Conservation (phyloP, 2,797 vertebrate species). For the Cryptoblepharus egeriae region DNA sequence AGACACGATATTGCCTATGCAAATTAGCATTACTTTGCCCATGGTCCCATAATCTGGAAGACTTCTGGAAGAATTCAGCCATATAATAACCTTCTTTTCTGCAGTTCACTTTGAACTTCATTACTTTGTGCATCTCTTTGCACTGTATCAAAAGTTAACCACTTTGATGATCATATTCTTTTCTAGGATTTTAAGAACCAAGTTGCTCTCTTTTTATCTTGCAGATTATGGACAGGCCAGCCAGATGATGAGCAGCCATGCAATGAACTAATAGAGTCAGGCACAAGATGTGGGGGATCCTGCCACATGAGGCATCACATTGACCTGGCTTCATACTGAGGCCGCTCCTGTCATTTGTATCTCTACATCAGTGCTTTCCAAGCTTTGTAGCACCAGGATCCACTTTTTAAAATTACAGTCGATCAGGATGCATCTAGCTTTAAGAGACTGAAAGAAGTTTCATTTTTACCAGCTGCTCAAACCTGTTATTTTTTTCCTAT, state of each 20-base stretch:
- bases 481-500: too few species aligned
- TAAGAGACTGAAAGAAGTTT: too few species aligned
- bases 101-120: neutral
- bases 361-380: too few species aligned
- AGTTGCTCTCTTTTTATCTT: neutral
- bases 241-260: too few species aligned
- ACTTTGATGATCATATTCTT: neutral
- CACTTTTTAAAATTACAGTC: too few species aligned
- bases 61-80: neutral
- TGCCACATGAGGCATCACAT: too few species aligned
- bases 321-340: too few species aligned
- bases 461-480: too few species aligned
- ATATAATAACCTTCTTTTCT: neutral
- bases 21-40: conserved; percentile 5
- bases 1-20: neutral
- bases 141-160: neutral
- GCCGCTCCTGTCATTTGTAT: neutral
- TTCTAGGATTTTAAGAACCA: neutral
- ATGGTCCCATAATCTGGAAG: neutral
- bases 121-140: neutral
- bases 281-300: too few species aligned
- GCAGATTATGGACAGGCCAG: neutral
- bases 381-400: too few species aligned
- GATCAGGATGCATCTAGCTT: too few species aligned
- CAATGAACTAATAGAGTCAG: too few species aligned